phyloP scores from a whole-genome alignment of 2,888 invertebrate genomes.

The Calameuta filiformis region DNA sequence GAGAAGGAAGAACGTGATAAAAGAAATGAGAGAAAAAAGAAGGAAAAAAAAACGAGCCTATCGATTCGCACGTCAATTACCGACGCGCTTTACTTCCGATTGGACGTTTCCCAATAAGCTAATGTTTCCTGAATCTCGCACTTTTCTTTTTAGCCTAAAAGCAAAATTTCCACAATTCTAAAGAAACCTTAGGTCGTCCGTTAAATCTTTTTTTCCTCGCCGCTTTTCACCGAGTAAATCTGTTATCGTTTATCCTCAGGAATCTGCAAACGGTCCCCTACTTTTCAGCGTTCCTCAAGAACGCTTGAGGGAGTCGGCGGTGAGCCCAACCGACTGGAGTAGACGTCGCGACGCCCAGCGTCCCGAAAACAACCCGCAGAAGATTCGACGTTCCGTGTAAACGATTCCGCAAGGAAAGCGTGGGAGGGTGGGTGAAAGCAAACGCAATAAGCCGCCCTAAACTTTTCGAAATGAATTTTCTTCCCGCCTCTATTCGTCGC shows the following conservation, averaged over 20 bases:
- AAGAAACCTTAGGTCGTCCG: too few relatives aligned
- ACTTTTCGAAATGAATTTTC: constrained; percentile 32
- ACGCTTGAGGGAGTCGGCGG: neutral
- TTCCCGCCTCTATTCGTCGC: constrained; percentile 4
- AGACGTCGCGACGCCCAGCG: neutral
- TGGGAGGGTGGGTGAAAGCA: neutral
- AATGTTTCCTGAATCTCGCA: neutral
- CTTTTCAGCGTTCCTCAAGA: neutral
- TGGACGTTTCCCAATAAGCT: neutral
- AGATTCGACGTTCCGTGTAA: neutral
- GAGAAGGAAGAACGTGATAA: neutral
- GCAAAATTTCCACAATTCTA: neutral
- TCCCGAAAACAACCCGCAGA: neutral
- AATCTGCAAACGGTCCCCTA: neutral
- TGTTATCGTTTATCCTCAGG: neutral
- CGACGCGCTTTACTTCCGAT: neutral
- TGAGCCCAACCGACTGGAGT: neutral
- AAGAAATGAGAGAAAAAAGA: neutral
- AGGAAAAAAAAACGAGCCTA: neutral
- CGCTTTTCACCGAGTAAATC: neutral
- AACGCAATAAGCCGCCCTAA: constrained; percentile 1
- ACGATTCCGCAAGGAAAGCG: neutral
- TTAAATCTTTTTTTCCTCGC: neutral
- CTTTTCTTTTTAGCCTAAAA: neutral
- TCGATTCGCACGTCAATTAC: neutral